Conservation (phyloP, 2,113 vertebrate genomes). For the Mirounga angustirostris region DNA sequence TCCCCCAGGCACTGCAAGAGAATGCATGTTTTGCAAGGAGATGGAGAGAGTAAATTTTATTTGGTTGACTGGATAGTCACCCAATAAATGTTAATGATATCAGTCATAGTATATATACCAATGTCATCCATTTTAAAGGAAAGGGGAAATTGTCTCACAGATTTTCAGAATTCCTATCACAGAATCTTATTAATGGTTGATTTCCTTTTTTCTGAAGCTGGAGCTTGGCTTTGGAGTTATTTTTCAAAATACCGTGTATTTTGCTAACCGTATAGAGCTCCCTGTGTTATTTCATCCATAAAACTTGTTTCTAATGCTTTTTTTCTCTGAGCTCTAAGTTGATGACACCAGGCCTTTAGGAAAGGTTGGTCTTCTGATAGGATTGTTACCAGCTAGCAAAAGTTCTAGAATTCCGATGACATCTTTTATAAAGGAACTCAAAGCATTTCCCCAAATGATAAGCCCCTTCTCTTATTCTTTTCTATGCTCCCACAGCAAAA, state of each 20-base stretch:
- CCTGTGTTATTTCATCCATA: constrained; percentile 13
- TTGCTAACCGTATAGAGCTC: constrained; percentile 10
- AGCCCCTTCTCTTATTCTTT: neutral
- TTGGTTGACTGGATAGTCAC: neutral
- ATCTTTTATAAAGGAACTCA: neutral
- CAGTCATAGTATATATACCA: neutral
- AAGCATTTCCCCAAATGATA: neutral
- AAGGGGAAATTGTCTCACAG: neutral
- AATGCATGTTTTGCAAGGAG: neutral
- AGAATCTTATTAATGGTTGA: neutral
- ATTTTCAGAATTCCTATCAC: constrained; percentile 9
- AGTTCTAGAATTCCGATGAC: neutral
- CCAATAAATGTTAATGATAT: neutral
- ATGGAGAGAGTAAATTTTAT: neutral
- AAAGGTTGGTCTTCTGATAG: neutral
- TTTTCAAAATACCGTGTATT: constrained; percentile 52
- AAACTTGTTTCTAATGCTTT: constrained; percentile 12
- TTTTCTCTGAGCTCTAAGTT: neutral
- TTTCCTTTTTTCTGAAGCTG: constrained; percentile 30
- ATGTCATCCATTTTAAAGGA: neutral
- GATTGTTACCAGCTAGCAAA: neutral
- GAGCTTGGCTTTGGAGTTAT: neutral
- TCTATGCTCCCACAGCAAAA: neutral
- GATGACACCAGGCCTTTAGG: neutral
- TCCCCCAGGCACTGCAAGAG: neutral